Base-by-base conservation (phyloP, 1,140 invertebrate genomes). In the Archivesica marissinica region DNA sequence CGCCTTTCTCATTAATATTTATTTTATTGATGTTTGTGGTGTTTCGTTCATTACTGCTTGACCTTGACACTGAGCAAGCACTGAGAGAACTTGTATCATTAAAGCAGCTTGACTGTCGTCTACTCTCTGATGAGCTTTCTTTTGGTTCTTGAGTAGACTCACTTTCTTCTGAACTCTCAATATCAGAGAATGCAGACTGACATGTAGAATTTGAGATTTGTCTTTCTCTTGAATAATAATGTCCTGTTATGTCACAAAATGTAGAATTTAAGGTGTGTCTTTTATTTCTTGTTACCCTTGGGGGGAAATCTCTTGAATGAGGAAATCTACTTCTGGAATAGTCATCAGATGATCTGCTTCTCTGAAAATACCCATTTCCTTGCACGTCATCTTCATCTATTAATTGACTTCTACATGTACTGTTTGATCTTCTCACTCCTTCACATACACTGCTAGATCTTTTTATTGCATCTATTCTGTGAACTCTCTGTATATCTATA, bases 141-240 rank as follows among this genome's bases (percentile, higher is more conserved):
- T 72, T 72, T 1, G 68, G 68, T 20, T 72, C 68, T 28, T 50
- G 68, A 13, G 68, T 72, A n/a, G 68, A 72, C 25, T 72, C 68
- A 72, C 68, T 72, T 50, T 72, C 68, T 25, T 72, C 68, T 33
- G 68, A 72, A 44, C 68, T 72, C 41, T 72, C 68, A 50, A 72
- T 72, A 33, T 72, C 68, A 23, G 68, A 72, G 20, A 72, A 72
- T 28, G 39, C 68, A 30, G 33, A 47, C 30, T 64, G 59, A 17
- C 59, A 64, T 4, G 59, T 35, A 17, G 59, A 25, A 35, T 33
- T 64, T 66, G 61, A 66, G 1, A 13, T 39, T n/a, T 39, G 33
- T 33, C 68, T 72, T 23, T 72, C 23, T 33, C 68, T 50, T 23
- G 38, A 50, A 20, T 20, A 23, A n/a, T n/a, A n/a, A n/a, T n/a